These are phyloP conservation scores for Oasisia sp. DNA, from an alignment of 2,888 invertebrate species.

Conservation along the genomic window DNA sequence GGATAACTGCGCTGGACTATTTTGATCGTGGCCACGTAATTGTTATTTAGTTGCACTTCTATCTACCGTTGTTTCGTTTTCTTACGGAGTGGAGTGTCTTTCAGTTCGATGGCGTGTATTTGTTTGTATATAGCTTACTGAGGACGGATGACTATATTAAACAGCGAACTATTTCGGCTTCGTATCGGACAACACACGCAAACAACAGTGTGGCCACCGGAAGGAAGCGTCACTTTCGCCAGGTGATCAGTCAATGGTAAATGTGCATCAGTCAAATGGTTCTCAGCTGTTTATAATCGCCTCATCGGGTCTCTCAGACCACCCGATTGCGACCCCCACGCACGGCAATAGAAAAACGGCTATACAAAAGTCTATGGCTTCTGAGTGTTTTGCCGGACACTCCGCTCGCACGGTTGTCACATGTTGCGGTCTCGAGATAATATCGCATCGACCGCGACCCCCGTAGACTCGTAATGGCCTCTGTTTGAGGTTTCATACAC, in stretches of 20 bases:
- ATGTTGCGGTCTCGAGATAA: too few species aligned
- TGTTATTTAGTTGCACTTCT: background rate
- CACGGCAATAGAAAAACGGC: background rate
- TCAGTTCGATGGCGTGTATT: background rate
- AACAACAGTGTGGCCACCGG: background rate
- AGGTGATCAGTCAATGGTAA: background rate
- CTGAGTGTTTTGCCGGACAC: too few species aligned
- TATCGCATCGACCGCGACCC: too few species aligned
- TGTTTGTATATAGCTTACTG: background rate
- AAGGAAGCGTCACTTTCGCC: background rate
- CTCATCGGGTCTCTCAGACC: background rate
- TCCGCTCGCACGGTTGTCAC: too few species aligned
- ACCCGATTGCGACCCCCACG: background rate
- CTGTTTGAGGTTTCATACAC: background rate
- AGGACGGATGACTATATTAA: too few species aligned
- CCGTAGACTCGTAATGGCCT: background rate
- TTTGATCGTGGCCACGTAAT: background rate
- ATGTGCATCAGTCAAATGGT: background rate
- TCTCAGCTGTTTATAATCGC: background rate
- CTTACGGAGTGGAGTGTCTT: background rate
- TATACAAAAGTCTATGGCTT: too few species aligned
- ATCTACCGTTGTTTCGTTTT: background rate
- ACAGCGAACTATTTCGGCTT: too few species aligned
- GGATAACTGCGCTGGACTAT: background rate
- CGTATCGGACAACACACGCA: too few species aligned